Evolutionary conservation across 2,797 vertebrate genomes (phyloP).

Genomic region (Lemur catta): DNA sequence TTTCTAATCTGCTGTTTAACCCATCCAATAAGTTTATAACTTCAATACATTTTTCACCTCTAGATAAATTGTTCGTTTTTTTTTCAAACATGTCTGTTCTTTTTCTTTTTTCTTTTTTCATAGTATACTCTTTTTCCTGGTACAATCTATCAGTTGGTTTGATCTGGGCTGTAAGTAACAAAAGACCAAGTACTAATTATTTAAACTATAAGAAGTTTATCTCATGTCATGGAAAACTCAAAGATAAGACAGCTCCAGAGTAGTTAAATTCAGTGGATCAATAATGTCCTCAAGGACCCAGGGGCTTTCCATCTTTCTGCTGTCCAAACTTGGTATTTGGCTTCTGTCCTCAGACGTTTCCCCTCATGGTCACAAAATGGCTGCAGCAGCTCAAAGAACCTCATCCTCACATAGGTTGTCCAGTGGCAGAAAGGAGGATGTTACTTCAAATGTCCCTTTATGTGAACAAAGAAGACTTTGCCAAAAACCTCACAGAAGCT

Average conservation of each 20-base stretch:
- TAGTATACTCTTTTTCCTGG: neutral
- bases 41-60: neutral
- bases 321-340: neutral
- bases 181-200: neutral
- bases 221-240: neutral
- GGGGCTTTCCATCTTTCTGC: neutral
- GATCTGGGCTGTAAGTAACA: neutral
- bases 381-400: neutral
- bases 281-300: neutral
- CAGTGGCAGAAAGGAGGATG: neutral
- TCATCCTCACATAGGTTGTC: neutral
- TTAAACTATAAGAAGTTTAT: neutral
- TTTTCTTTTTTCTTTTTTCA: neutral
- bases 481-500: neutral
- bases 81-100: neutral
- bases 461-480: neutral
- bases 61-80: neutral
- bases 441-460: neutral
- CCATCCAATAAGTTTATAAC: neutral
- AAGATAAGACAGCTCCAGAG: neutral
- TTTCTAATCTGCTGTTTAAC: neutral
- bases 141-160: neutral
- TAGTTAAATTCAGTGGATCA: neutral
- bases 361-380: neutral
- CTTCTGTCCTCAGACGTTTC: neutral